Conservation (phyloP, 2,888 invertebrate genomes). For the Holacanthella duospinosa region DNA sequence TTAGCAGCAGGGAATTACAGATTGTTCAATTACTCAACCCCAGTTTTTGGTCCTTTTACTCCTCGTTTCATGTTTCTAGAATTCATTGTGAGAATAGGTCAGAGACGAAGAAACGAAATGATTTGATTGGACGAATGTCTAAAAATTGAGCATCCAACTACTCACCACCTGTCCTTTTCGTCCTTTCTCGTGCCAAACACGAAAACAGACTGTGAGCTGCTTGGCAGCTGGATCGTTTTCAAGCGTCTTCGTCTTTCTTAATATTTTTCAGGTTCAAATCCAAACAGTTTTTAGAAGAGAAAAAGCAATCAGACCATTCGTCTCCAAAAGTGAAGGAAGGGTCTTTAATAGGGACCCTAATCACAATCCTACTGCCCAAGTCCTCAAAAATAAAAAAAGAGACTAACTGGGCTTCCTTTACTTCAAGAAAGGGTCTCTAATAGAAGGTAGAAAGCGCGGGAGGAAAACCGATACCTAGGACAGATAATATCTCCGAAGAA, state of each 20-base stretch:
- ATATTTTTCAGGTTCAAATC: no score
- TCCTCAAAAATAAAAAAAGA: not conserved
- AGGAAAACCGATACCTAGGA: not conserved
- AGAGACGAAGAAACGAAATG: no score
- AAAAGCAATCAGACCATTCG: no score
- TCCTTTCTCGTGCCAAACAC: constrained; percentile 4
- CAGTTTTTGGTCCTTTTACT: no score
- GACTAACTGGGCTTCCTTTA: not conserved
- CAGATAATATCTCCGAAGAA: not conserved
- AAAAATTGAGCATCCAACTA: no score
- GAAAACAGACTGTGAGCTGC: constrained; percentile 9
- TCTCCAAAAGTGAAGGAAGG: not conserved
- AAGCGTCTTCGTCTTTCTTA: not conserved
- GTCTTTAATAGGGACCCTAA: not conserved
- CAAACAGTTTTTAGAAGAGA: no score
- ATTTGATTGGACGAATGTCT: no score
- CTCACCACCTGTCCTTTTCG: constrained; percentile 8
- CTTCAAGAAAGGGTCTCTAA: not conserved
- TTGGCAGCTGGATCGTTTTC: not conserved
- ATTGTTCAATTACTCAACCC: no score
- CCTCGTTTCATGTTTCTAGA: not conserved
- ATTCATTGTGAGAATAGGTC: no score
- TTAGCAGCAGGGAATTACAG: no score
- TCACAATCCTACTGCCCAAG: not conserved
- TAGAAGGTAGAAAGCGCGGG: not conserved